Evolutionary conservation across 2,888 invertebrate species (phyloP).

Genomic region (Alsophila aescularia): DNA sequence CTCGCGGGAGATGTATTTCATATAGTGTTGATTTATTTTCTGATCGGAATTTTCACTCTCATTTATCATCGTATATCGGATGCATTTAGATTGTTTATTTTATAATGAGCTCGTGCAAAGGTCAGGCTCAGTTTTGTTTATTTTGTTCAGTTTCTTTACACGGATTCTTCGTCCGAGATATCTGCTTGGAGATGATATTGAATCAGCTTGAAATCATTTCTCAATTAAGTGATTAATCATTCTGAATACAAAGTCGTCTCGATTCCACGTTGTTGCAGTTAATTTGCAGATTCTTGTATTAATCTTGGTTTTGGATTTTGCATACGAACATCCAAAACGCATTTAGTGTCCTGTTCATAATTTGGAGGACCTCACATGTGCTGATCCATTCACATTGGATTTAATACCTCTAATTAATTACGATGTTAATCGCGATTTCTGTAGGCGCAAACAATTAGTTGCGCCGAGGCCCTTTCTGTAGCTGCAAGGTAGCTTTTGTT

Average conservation of each 20-base stretch:
- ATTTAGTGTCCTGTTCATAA: slow-evolving; percentile 36
- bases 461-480: slow-evolving; percentile 32
- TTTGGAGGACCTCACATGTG: slow-evolving; percentile 62
- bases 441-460: slow-evolving; percentile 71
- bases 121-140: slow-evolving; percentile 35
- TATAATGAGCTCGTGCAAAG: slow-evolving; percentile 53
- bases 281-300: neutral
- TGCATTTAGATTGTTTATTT: slow-evolving; percentile 62
- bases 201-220: slow-evolving; percentile 24
- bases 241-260: slow-evolving; percentile 2
- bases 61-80: slow-evolving; percentile 59
- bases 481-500: slow-evolving; percentile 51
- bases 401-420: slow-evolving; percentile 78
- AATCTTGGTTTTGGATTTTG: neutral
- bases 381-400: slow-evolving; percentile 66
- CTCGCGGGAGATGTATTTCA: slow-evolving; percentile 25
- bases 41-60: slow-evolving; percentile 46
- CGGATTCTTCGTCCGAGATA: slow-evolving; percentile 36
- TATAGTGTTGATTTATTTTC: slow-evolving; percentile 54
- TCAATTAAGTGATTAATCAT: slow-evolving; percentile 30
- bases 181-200: slow-evolving; percentile 28
- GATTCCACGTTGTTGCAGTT: slow-evolving; percentile 7
- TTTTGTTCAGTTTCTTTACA: slow-evolving; percentile 36
- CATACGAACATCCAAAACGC: neutral
- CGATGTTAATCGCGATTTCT: slow-evolving; percentile 63